phyloP scores from a whole-genome alignment of 2,113 vertebrate genomes.

The Xiphophorus maculatus region DNA sequence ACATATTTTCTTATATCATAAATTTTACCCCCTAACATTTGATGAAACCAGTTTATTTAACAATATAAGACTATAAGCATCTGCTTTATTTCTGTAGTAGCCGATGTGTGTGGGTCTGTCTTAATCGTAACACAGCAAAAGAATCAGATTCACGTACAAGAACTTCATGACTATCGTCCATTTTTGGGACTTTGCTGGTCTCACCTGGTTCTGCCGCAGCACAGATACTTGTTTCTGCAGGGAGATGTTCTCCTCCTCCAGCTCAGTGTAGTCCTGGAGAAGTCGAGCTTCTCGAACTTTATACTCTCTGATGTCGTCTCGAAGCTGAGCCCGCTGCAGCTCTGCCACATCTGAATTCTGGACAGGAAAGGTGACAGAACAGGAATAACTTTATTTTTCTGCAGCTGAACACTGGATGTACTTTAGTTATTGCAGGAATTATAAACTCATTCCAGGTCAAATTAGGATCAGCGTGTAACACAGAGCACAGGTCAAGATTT shows the following conservation, averaged over 20 bases:
- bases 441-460: conserved; percentile 3
- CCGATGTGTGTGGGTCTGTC: neutral
- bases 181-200: conserved; percentile 11
- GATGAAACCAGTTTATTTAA: too few relatives aligned
- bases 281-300: conserved; percentile 94
- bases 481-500: conserved; percentile 31
- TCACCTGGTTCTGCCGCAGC: conserved; percentile 93
- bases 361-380: neutral
- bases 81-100: neutral
- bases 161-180: neutral
- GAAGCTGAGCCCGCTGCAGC: conserved; percentile 88
- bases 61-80: too few relatives aligned
- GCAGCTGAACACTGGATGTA: neutral
- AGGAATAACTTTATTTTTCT: neutral
- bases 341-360: conserved; percentile 91
- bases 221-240: conserved; percentile 97
- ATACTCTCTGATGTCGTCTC: conserved; percentile 95
- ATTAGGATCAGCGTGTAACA: conserved; percentile 38
- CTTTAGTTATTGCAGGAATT: neutral
- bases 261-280: conserved; percentile 95
- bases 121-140: neutral
- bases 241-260: conserved; percentile 98
- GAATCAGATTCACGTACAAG: neutral
- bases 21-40: too few relatives aligned
- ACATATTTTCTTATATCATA: too few relatives aligned